Conservation (phyloP, 2,888 invertebrate species). For the Drosophila lutescens region DNA sequence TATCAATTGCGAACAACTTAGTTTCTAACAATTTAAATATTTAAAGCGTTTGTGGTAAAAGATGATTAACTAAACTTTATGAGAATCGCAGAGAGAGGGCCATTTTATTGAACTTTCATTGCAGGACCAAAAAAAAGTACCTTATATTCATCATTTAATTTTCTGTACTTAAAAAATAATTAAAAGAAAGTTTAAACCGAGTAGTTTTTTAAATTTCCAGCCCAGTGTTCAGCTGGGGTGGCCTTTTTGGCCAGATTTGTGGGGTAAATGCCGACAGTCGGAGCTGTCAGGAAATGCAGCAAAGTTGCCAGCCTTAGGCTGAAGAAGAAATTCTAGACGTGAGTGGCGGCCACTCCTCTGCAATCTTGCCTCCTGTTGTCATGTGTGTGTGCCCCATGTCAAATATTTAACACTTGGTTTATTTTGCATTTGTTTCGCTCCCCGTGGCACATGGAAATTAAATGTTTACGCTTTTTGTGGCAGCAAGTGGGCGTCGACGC, state of each 20-base stretch:
- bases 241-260: slow-evolving; percentile 42
- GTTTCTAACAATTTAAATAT: too few relatives aligned
- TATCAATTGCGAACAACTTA: neutral
- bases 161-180: too few relatives aligned
- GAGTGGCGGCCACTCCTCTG: slow-evolving; percentile 25
- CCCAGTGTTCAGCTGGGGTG: slow-evolving; percentile 31
- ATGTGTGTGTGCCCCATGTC: slow-evolving; percentile 56
- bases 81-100: neutral
- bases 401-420: slow-evolving; percentile 77
- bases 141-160: too few relatives aligned
- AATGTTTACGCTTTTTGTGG: slow-evolving; percentile 79
- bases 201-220: neutral
- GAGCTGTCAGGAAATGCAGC: slow-evolving; percentile 72
- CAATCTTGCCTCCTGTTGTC: slow-evolving; percentile 17
- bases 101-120: neutral
- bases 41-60: neutral
- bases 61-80: neutral
- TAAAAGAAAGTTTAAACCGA: neutral
- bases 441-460: slow-evolving; percentile 70
- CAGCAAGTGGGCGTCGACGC: slow-evolving; percentile 67
- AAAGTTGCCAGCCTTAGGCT: slow-evolving; percentile 54
- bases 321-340: slow-evolving; percentile 54
- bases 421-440: slow-evolving; percentile 58
- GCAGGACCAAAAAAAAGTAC: neutral
- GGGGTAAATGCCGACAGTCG: slow-evolving; percentile 22